phyloP scores from a whole-genome alignment of 2,797 vertebrate species.

The Acropternis orthonyx region DNA sequence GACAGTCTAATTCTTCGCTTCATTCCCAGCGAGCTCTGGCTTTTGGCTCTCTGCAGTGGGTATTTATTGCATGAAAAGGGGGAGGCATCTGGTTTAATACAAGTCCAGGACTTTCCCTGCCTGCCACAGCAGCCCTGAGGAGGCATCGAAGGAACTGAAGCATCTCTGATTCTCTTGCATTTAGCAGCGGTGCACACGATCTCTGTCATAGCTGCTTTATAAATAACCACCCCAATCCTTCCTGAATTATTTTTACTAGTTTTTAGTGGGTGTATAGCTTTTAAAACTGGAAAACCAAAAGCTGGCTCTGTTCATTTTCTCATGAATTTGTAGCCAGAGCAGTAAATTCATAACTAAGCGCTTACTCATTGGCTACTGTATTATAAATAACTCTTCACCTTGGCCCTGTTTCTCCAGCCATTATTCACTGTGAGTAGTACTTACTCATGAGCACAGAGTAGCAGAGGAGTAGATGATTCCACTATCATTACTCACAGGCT shows the following conservation, averaged over 20 bases:
- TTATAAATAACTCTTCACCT: conserved; percentile 61
- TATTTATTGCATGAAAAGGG: neutral
- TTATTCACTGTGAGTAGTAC: conserved; percentile 20
- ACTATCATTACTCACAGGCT: neutral
- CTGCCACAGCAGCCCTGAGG: neutral
- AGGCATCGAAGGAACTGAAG: neutral
- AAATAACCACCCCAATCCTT: neutral
- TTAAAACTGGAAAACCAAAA: neutral
- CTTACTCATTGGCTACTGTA: conserved; percentile 50
- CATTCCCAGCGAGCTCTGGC: neutral
- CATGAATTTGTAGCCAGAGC: conserved; percentile 33
- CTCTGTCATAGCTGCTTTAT: neutral
- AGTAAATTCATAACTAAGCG: conserved; percentile 48
- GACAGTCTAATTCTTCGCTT: neutral
- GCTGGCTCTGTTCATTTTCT: conserved; percentile 44
- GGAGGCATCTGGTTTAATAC: neutral
- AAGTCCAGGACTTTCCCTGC: neutral
- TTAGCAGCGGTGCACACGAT: neutral
- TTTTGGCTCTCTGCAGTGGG: neutral
- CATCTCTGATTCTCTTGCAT: neutral
- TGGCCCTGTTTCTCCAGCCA: conserved; percentile 25
- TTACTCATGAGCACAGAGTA: neutral
- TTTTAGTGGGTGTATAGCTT: neutral
- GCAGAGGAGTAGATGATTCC: neutral
- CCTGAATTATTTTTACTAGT: neutral